Evolutionary conservation across 2,113 vertebrate species (phyloP).

Genomic region (Thunnus maccoyii): DNA sequence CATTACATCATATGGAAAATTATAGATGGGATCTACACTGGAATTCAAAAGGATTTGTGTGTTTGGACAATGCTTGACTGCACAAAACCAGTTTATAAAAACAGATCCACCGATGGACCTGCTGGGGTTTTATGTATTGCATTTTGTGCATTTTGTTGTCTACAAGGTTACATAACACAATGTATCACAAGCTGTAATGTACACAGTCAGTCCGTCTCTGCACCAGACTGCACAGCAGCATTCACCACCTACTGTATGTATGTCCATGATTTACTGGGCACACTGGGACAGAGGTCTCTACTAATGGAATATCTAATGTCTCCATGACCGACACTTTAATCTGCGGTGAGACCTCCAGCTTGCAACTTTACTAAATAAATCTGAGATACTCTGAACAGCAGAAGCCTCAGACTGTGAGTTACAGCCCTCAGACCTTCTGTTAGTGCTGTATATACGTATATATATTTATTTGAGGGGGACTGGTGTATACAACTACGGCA

Average conservation of each 20-base stretch:
- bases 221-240: conserved; percentile 4
- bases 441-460: background rate
- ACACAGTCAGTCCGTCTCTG: background rate
- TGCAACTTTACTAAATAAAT: conserved; percentile 50
- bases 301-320: conserved; percentile 65
- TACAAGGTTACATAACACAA: background rate
- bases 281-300: conserved; percentile 37
- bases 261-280: conserved; percentile 52
- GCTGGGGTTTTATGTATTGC: background rate
- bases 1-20: no score
- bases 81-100: no score
- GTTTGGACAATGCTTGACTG: no score
- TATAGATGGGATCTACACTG: no score
- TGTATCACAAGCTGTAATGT: conserved; percentile 17
- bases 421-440: conserved; percentile 1
- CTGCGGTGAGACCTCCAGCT: conserved; percentile 39
- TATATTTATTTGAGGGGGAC: background rate
- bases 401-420: conserved; percentile 23
- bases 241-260: background rate
- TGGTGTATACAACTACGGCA: background rate
- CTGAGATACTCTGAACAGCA: conserved; percentile 17
- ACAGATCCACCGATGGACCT: no score
- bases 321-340: conserved; percentile 61
- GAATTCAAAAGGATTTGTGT: no score
- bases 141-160: background rate